These are phyloP conservation scores for Drosophila saltans DNA, from an alignment of 1,140 invertebrate genomes.

Conservation along the genomic window DNA sequence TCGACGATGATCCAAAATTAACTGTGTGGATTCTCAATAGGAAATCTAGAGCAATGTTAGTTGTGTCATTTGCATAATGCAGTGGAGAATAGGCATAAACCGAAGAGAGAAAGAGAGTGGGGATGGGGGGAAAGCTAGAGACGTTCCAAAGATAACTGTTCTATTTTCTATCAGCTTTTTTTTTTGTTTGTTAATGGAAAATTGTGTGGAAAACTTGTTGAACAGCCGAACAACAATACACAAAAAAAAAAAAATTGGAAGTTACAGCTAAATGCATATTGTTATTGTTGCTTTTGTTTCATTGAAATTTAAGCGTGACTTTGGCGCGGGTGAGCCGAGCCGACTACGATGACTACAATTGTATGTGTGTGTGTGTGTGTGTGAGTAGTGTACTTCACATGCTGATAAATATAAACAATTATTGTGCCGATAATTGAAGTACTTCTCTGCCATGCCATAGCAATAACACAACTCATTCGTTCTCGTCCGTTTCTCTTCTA, in stretches of 20 bases:
- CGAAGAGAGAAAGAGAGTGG: not conserved
- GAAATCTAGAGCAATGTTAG: slow-evolving; percentile 48
- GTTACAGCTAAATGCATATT: slow-evolving; percentile 24
- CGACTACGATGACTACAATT: slow-evolving; percentile 10
- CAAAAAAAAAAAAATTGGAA: slow-evolving; percentile 4
- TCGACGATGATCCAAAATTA: slow-evolving; percentile 26
- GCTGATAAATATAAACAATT: slow-evolving; percentile 72
- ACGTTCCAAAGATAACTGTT: not conserved
- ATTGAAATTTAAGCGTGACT: slow-evolving; percentile 74
- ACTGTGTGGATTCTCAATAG: slow-evolving; percentile 31
- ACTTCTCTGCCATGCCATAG: slow-evolving; percentile 44
- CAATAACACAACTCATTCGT: slow-evolving; percentile 25
- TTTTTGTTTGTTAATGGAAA: slow-evolving; percentile 60
- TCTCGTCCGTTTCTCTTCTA: slow-evolving; percentile 8
- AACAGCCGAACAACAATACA: slow-evolving; percentile 28
- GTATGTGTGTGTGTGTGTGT: slow-evolving; percentile 1
- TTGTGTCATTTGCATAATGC: slow-evolving; percentile 54
- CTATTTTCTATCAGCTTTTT: slow-evolving; percentile 14
- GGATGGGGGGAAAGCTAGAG: not conserved
- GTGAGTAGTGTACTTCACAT: slow-evolving; percentile 37
- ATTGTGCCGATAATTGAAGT: slow-evolving; percentile 72
- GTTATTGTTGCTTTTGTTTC: slow-evolving; percentile 27
- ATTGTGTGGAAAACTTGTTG: slow-evolving; percentile 53
- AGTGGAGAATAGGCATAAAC: not conserved
- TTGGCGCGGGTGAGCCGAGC: slow-evolving; percentile 45